Percentiles rank a stretch among this genome's conserved stretches.
Conservation (phyloP, 1,140 invertebrate genomes). For the Megathymus violae region DNA sequence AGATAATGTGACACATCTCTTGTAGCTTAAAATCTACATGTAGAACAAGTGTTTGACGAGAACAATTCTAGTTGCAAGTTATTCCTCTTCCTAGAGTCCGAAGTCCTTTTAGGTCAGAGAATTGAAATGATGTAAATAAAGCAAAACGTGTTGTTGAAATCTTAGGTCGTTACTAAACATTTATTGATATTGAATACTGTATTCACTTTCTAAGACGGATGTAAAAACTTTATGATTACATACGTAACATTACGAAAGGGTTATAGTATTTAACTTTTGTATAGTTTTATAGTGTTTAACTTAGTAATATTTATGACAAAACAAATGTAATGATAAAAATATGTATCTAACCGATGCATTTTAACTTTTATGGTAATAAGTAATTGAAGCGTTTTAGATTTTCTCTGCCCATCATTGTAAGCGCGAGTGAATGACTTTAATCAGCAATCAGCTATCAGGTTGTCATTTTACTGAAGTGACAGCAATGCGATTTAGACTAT, state of each 20-base stretch:
- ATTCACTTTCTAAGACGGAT: neutral
- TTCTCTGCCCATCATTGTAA: too few species aligned
- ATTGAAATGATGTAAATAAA: constrained; percentile 5
- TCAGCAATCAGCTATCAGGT: too few species aligned
- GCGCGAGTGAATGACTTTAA: too few species aligned
- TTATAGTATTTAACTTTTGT: neutral
- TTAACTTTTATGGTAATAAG: too few species aligned
- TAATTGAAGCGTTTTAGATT: too few species aligned
- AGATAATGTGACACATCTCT: too few species aligned
- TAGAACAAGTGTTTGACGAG: neutral
- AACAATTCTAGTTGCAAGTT: constrained; percentile 7
- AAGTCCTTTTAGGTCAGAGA: constrained; percentile 6
- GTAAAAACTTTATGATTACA: neutral
- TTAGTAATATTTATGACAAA: too few species aligned
- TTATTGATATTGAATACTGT: neutral
- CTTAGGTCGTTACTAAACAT: neutral
- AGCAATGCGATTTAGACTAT: too few species aligned
- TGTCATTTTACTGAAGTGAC: too few species aligned
- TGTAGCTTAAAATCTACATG: neutral
- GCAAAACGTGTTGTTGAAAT: constrained; percentile 13
- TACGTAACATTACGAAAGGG: neutral
- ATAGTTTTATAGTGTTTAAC: too few species aligned
- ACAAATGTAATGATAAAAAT: too few species aligned
- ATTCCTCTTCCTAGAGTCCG: neutral
- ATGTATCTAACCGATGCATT: too few species aligned